A percentile compares a stretch with the other conserved stretches of the same genome.
Conservation (phyloP, 2,888 invertebrate genomes). For the Thymelicus acteon region DNA sequence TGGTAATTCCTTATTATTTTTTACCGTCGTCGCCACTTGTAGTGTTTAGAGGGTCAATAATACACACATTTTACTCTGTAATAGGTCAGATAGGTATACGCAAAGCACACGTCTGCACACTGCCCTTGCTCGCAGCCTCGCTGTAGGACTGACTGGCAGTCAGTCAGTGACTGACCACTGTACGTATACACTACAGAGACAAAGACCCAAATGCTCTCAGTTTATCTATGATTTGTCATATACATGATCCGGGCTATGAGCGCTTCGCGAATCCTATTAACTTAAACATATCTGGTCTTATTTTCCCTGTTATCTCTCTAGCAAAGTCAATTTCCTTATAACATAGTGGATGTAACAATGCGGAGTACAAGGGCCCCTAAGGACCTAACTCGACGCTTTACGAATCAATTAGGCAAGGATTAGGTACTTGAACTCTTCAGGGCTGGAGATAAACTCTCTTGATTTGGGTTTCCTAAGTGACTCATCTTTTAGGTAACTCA, state of each 20-base stretch:
- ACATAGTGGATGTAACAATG: slow-evolving; percentile 22
- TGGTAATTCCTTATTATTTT: too few species aligned
- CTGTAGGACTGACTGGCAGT: too few species aligned
- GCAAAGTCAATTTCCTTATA: slow-evolving; percentile 27
- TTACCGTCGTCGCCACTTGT: too few species aligned
- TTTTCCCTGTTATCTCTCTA: slow-evolving; percentile 25
- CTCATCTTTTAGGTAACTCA: too few species aligned
- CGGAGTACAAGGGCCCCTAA: slow-evolving; percentile 18
- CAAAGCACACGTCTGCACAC: too few species aligned
- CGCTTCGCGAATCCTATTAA: not conserved
- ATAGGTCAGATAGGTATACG: too few species aligned
- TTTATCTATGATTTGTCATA: not conserved
- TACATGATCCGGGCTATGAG: not conserved
- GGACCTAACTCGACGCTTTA: slow-evolving; percentile 53
- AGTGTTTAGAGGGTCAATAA: too few species aligned
- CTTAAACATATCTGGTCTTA: slow-evolving; percentile 6
- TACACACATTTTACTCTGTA: too few species aligned
- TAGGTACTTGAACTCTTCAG: slow-evolving; percentile 36
- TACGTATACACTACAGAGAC: too few species aligned
- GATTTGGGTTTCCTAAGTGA: not conserved
- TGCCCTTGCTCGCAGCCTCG: too few species aligned
- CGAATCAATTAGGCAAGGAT: slow-evolving; percentile 70
- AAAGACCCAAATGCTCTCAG: not conserved
- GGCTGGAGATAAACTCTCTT: slow-evolving; percentile 8
- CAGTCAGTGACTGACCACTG: too few species aligned